Evolutionary conservation across 1,140 invertebrate genomes (phyloP).

Genomic region (Eupeodes corollae): DNA sequence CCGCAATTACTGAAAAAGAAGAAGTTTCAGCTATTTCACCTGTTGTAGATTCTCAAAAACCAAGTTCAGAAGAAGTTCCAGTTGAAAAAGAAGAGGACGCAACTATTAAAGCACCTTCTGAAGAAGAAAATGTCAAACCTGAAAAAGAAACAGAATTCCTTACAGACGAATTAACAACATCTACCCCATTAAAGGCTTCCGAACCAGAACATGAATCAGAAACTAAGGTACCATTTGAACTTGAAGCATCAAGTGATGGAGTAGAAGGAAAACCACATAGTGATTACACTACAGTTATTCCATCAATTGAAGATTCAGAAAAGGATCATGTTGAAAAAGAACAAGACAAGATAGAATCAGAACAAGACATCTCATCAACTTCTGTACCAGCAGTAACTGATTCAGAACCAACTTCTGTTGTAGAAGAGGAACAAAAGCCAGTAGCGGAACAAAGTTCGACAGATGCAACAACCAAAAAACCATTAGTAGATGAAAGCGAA

Average conservation of each 20-base stretch:
- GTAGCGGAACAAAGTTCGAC: no score
- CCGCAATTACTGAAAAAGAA: background rate
- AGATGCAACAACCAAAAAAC: background rate
- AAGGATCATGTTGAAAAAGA: background rate
- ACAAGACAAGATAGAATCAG: background rate
- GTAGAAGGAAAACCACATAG: background rate
- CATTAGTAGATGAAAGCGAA: background rate
- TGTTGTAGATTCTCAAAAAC: background rate
- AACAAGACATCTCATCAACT: no score
- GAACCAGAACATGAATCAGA: constrained; percentile 4
- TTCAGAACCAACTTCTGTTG: no score
- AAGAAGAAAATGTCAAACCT: background rate
- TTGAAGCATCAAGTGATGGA: constrained; percentile 5
- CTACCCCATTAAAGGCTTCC: background rate
- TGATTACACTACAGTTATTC: background rate
- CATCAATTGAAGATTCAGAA: constrained; percentile 1
- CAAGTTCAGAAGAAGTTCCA: background rate
- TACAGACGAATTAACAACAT: background rate
- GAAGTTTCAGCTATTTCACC: background rate
- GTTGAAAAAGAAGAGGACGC: background rate
- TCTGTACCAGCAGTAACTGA: no score
- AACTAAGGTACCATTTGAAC: constrained; percentile 1
- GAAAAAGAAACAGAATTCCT: background rate
- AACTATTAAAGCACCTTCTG: background rate
- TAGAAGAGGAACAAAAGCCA: no score